Conservation (phyloP, 2,888 invertebrate genomes). For the Catocala sponsa region DNA sequence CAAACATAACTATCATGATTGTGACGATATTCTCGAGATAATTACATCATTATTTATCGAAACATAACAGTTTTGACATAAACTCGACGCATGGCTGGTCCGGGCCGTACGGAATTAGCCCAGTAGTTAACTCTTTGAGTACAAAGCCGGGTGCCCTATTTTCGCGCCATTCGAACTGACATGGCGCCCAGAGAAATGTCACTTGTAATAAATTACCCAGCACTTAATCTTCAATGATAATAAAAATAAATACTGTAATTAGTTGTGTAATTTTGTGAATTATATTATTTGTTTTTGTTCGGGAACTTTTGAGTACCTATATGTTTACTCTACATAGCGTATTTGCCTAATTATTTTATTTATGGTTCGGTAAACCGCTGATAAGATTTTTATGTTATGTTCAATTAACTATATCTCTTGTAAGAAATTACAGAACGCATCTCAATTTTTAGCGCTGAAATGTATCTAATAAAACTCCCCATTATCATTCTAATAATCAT, state of each 20-base stretch:
- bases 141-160: slow-evolving; percentile 40
- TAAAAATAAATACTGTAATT: slow-evolving; percentile 30
- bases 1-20: slow-evolving; percentile 43
- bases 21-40: slow-evolving; percentile 26
- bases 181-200: slow-evolving; percentile 39
- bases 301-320: no score
- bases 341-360: no score
- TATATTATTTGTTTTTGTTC: slow-evolving; percentile 1
- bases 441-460: no score
- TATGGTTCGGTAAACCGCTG: no score
- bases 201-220: slow-evolving; percentile 35
- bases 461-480: no score
- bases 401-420: no score
- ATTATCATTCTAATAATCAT: no score
- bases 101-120: slow-evolving; percentile 45
- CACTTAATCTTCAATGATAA: slow-evolving; percentile 32
- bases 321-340: no score
- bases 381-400: no score
- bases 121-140: slow-evolving; percentile 32
- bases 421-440: no score
- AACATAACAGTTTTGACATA: slow-evolving; percentile 33
- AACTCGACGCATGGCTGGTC: slow-evolving; percentile 33
- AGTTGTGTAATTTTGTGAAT: slow-evolving; percentile 15
- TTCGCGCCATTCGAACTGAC: slow-evolving; percentile 20
- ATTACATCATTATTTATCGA: slow-evolving; percentile 39